phyloP scores from a whole-genome alignment of 2,113 vertebrate species.

The Eidolon helvum region DNA sequence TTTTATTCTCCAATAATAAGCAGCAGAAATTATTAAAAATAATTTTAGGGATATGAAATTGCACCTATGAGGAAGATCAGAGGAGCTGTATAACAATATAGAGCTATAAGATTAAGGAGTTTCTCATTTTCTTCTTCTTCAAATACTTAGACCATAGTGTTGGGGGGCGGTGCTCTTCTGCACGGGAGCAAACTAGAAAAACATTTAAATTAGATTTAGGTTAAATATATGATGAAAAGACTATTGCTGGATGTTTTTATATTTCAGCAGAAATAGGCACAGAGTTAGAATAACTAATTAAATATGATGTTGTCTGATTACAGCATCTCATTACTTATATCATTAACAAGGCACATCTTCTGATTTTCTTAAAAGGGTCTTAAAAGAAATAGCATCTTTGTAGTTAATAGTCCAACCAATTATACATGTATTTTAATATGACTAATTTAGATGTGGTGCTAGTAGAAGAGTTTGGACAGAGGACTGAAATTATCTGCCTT shows the following conservation, averaged over 20 bases:
- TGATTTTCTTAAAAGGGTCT: neutral
- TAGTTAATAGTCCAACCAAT: no score
- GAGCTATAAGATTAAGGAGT: neutral
- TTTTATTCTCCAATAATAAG: constrained; percentile 44
- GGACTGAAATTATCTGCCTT: neutral
- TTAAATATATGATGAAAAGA: neutral
- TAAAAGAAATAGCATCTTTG: no score
- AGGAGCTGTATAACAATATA: neutral
- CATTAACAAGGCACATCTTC: neutral
- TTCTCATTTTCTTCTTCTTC: neutral
- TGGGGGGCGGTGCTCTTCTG: neutral
- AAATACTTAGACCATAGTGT: neutral
- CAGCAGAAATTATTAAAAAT: constrained; percentile 56
- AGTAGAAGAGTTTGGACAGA: neutral
- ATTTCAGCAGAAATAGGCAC: neutral
- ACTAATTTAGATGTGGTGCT: neutral
- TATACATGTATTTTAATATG: neutral
- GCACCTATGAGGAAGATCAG: neutral
- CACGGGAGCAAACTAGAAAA: neutral
- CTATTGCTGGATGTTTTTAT: neutral
- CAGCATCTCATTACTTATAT: neutral
- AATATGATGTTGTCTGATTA: neutral
- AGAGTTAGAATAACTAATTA: neutral
- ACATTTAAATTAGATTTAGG: neutral
- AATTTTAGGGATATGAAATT: constrained; percentile 38